Evolutionary conservation across 2,888 invertebrate species (phyloP), one percentile per base, ranked within the genome.

Genomic region (Gortyna flavago): DNA sequence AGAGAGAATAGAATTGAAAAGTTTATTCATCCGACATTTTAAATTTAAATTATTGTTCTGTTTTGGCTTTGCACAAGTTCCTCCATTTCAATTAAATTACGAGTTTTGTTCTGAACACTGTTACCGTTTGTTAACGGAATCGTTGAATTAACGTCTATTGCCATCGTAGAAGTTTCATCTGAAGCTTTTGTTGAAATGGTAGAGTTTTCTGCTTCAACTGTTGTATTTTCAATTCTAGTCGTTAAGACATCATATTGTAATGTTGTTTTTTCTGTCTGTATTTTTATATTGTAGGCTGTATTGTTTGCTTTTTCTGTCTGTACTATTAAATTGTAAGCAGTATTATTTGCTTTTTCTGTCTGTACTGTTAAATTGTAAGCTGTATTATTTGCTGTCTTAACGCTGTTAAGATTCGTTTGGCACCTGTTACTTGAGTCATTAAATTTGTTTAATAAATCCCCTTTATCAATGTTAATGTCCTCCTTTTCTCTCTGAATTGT

Each of bases 71-170:
- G 38, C 25, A 2, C 5, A 51, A 29, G 8, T 51, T 75, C 32
- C 29, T 75, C 16, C 0, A 32, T 54, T 75, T 75, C 8, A n/a
- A 32, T 18, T 13, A 62, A 51, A 79, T 67, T 44, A 44, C 2
- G n/a, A 18, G 48, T 48, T 48, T 54, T 32, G 6, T 62, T 77
- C 32, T 21, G n/a, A n/a, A 29, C 18, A 75, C n/a, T 76, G 16
- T 21, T n/a, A 35, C n/a, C 1, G 21, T 29, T 75, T 13, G 25
- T 5, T 11, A n/a, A 32, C 21, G n/a, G 29, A 64, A 64, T 74
- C 11, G 8, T 41, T 4, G 16, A 54, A 64, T 65, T 35, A 5
- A 21, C 4, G 4, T 13, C 65, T 65, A 41, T 2, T 35, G 18
- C 13, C 25, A 9, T 35, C 13, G 18, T 71, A 61, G 41, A 13